Conservation (phyloP, 2,888 invertebrate species). For the Conomelus anceps region DNA sequence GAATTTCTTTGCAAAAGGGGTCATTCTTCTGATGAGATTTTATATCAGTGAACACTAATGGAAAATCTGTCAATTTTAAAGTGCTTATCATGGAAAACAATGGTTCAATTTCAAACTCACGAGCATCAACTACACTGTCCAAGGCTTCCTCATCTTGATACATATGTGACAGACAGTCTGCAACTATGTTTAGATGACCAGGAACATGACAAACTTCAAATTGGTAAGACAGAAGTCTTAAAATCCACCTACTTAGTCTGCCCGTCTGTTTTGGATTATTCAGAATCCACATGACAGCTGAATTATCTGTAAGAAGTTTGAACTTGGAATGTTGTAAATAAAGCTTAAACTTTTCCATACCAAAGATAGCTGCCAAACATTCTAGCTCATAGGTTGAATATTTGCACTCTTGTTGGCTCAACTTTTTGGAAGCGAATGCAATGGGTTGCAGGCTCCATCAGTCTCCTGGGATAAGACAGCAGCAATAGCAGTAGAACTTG, state of each 20-base stretch:
- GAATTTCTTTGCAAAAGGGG: background rate
- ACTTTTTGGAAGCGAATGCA: conserved; percentile 12
- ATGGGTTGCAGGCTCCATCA: conserved; percentile 13
- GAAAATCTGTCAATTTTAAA: too few relatives aligned
- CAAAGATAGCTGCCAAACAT: conserved; percentile 14
- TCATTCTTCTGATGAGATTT: background rate
- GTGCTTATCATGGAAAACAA: too few relatives aligned
- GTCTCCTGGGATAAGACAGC: conserved; percentile 10
- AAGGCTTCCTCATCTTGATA: too few relatives aligned
- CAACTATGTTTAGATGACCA: too few relatives aligned
- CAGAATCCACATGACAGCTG: conserved; percentile 9
- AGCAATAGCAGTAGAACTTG: conserved; percentile 7
- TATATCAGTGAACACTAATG: background rate
- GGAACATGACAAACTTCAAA: too few relatives aligned
- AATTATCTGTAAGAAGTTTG: conserved; percentile 15
- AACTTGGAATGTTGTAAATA: conserved; percentile 14
- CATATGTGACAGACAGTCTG: too few relatives aligned
- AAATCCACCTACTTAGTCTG: too few relatives aligned
- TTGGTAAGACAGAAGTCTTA: too few relatives aligned
- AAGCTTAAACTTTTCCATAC: conserved; percentile 2
- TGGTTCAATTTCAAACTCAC: too few relatives aligned
- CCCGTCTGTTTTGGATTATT: background rate
- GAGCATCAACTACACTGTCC: too few relatives aligned
- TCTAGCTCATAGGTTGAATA: conserved; percentile 14
- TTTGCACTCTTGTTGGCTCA: conserved; percentile 1